Evolutionary conservation across 2,113 vertebrate species (phyloP).

Genomic region (Neolamprologus ventralis): DNA sequence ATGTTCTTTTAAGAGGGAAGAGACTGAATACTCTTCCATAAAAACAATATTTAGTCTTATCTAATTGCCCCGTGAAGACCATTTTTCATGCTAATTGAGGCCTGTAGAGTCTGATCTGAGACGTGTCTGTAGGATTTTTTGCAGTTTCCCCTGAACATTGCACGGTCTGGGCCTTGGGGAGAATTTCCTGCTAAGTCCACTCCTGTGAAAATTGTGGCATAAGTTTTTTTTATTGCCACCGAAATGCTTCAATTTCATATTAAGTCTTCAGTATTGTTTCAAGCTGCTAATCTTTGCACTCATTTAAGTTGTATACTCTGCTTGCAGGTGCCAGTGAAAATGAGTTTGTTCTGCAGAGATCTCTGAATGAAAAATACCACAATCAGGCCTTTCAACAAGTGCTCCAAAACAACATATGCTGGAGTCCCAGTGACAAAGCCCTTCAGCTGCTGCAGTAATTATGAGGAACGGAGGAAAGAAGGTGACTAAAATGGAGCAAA

Average conservation of each 20-base stretch:
- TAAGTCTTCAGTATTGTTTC: not conserved
- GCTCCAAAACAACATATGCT: not conserved
- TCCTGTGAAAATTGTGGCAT: not conserved
- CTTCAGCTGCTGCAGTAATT: not conserved
- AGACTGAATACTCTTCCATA: not conserved
- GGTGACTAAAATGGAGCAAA: not conserved
- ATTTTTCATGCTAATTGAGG: not conserved
- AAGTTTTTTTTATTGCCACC: not conserved
- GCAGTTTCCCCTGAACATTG: not conserved
- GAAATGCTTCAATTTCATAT: not conserved
- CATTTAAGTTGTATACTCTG: not conserved
- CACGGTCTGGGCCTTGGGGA: accelerated
- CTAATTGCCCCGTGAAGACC: not conserved
- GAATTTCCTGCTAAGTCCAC: not conserved
- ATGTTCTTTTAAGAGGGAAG: not conserved
- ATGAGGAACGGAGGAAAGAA: not conserved
- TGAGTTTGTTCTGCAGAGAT: not conserved
- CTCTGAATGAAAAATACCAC: not conserved
- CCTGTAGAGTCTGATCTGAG: not conserved
- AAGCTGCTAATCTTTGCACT: not conserved
- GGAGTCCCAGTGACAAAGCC: not conserved
- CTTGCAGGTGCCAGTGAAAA: not conserved
- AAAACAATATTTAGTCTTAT: not conserved
- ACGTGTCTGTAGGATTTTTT: not conserved
- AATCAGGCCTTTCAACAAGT: not conserved